These are phyloP conservation scores for Apomyelois bistriatella DNA, from an alignment of 2,888 invertebrate genomes.

Conservation along the genomic window DNA sequence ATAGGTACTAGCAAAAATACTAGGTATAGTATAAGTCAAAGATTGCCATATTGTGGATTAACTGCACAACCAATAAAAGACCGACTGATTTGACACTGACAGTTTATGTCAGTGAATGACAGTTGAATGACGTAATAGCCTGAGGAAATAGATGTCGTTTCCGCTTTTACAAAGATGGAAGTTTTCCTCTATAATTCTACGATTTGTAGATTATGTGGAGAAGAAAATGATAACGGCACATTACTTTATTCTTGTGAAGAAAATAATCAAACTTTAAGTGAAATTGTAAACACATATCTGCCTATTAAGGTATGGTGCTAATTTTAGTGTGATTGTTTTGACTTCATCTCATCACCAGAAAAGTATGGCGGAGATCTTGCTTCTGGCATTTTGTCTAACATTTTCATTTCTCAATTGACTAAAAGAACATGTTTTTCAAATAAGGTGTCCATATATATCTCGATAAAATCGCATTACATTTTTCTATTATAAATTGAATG, in stretches of 20 bases:
- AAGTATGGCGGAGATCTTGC: constrained; percentile 56
- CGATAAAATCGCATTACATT: neutral
- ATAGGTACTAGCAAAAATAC: too few species aligned
- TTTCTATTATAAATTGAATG: neutral
- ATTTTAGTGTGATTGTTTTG: constrained; percentile 67
- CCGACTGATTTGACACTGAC: neutral
- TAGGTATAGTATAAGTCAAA: too few species aligned
- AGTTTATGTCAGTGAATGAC: too few species aligned
- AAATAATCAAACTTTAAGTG: constrained; percentile 81
- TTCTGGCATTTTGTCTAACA: constrained; percentile 38
- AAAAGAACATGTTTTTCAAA: neutral
- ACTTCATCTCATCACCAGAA: constrained; percentile 49
- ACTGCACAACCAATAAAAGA: too few species aligned
- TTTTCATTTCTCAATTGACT: constrained; percentile 42
- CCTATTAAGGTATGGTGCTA: constrained; percentile 83
- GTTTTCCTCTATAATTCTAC: constrained; percentile 83
- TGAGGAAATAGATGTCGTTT: constrained; percentile 69
- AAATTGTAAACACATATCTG: constrained; percentile 85
- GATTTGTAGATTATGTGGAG: constrained; percentile 88
- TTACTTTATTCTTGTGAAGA: constrained; percentile 80
- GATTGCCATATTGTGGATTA: too few species aligned
- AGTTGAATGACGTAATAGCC: neutral
- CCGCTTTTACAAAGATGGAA: constrained; percentile 52
- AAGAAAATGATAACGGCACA: constrained; percentile 85
- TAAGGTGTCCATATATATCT: neutral